Evolutionary conservation across 2,113 vertebrate genomes (phyloP).

Genomic region (Marcusenius ussheri): DNA sequence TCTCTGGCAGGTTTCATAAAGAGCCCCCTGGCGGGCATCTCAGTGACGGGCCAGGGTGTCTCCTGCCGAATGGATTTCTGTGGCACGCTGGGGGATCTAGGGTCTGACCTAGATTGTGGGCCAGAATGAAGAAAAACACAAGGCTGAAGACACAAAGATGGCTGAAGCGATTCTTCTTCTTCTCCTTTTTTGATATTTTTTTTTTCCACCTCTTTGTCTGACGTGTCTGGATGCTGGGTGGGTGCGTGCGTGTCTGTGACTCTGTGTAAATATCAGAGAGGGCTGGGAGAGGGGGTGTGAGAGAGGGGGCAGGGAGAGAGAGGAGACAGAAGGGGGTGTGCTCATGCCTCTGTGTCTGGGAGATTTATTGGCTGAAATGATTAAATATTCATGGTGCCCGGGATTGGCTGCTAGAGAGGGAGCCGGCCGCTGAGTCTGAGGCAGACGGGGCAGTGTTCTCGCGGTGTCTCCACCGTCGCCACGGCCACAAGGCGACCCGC

Average conservation of each 20-base stretch:
- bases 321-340: conserved; percentile 2
- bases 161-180: not conserved
- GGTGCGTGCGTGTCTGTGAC: not conserved
- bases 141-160: not conserved
- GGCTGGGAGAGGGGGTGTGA: not conserved
- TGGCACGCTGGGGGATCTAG: not conserved
- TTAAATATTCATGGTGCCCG: conserved; percentile 37
- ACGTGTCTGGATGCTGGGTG: not conserved
- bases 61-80: not conserved
- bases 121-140: not conserved
- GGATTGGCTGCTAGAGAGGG: conserved; percentile 52
- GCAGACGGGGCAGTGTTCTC: conserved; percentile 44
- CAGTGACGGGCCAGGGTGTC: not conserved
- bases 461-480: conserved; percentile 36
- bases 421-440: conserved; percentile 47
- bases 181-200: not conserved
- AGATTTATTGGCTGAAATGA: conserved; percentile 44
- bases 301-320: not conserved
- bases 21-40: not conserved
- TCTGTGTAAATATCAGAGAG: conserved; percentile 8
- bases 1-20: not conserved
- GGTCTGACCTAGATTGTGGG: not conserved
- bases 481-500: not conserved
- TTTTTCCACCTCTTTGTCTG: not conserved
- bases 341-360: conserved; percentile 4